Evolutionary conservation across 1,140 invertebrate genomes (phyloP).

Genomic region (Subanguina moxae): DNA sequence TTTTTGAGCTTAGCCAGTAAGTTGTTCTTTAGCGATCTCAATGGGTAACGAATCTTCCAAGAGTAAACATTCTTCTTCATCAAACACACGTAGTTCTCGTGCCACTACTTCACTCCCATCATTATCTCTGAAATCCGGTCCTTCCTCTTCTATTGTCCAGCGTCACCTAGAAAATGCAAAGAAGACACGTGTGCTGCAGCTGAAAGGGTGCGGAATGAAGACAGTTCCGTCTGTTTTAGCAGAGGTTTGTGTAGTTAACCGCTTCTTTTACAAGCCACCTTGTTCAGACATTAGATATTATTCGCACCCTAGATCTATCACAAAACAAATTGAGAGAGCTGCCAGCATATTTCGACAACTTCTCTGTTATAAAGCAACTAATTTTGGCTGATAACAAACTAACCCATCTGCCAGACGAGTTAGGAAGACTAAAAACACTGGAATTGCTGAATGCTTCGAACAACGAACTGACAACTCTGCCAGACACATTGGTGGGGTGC

Average conservation of each 20-base stretch:
- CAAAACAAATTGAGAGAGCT: constrained; percentile 78
- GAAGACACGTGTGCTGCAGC: constrained; percentile 84
- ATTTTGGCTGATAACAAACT: constrained; percentile 67
- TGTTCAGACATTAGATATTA: constrained; percentile 62
- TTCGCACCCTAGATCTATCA: constrained; percentile 83
- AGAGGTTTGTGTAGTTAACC: constrained; percentile 62
- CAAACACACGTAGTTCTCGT: constrained; percentile 4
- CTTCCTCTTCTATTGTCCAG: constrained; percentile 65
- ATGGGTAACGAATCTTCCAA: constrained; percentile 21
- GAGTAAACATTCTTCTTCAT: not conserved
- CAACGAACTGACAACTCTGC: constrained; percentile 66
- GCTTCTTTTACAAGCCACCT: not conserved
- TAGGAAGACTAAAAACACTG: constrained; percentile 70
- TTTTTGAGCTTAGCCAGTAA: no score
- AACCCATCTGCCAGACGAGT: constrained; percentile 57
- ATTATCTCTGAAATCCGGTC: constrained; percentile 34
- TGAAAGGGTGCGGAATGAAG: constrained; percentile 74
- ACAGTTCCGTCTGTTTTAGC: constrained; percentile 61
- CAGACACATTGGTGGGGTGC: constrained; percentile 60
- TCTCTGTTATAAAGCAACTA: constrained; percentile 76
- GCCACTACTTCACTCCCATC: constrained; percentile 8
- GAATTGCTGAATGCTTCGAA: constrained; percentile 73
- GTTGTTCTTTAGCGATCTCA: no score
- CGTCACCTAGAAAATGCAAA: constrained; percentile 84
- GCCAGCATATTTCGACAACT: constrained; percentile 74